These are phyloP conservation scores for Apodemia mormo DNA, from an alignment of 2,888 invertebrate species.

Conservation along the genomic window DNA sequence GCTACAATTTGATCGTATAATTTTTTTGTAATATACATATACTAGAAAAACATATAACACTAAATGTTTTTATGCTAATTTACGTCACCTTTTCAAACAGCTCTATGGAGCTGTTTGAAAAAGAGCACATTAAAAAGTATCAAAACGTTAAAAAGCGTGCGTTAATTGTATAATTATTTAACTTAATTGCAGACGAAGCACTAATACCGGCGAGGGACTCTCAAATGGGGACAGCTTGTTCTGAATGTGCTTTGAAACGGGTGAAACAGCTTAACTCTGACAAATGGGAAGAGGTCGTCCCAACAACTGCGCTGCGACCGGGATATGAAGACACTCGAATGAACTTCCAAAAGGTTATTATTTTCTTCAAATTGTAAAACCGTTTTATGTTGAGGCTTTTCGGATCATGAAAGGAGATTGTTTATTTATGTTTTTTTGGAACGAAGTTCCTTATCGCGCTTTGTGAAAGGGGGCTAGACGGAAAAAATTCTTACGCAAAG, in stretches of 20 bases:
- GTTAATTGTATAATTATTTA: constrained; percentile 31
- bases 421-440: too few species aligned
- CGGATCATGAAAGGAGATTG: too few species aligned
- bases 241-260: constrained; percentile 63
- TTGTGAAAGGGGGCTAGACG: too few species aligned
- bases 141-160: constrained; percentile 20
- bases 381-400: constrained; percentile 11
- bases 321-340: constrained; percentile 82
- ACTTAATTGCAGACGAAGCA: constrained; percentile 63
- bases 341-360: constrained; percentile 76
- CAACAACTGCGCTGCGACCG: constrained; percentile 74
- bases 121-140: constrained; percentile 1
- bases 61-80: neutral
- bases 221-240: constrained; percentile 76
- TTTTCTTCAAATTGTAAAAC: constrained; percentile 11
- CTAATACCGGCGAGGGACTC: constrained; percentile 66
- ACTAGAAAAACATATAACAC: neutral
- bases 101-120: too few species aligned
- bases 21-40: too few species aligned
- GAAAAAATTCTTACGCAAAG: too few species aligned
- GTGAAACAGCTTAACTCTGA: constrained; percentile 69
- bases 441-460: too few species aligned
- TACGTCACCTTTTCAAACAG: neutral
- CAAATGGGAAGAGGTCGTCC: constrained; percentile 81
- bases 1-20: too few species aligned